These are phyloP conservation scores for Eilema griseolum DNA, from an alignment of 2,888 invertebrate species.

Conservation along the genomic window DNA sequence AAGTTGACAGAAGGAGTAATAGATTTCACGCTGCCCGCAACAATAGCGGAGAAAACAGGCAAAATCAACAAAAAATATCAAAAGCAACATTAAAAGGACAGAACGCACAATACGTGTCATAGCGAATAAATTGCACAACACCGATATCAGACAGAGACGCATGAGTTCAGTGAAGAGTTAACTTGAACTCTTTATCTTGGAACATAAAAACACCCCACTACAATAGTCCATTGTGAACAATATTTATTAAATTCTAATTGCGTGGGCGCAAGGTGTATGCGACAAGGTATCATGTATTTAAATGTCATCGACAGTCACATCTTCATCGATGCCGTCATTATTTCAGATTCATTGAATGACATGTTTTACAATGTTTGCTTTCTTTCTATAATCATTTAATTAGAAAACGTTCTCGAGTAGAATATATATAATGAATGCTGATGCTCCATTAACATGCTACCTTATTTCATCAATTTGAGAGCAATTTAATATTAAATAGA, in stretches of 20 bases:
- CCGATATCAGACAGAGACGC: slow-evolving; percentile 70
- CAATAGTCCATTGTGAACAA: slow-evolving; percentile 56
- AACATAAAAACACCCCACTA: slow-evolving; percentile 68
- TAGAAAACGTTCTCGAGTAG: slow-evolving; percentile 64
- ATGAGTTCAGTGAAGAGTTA: slow-evolving; percentile 63
- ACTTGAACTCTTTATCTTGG: slow-evolving; percentile 57
- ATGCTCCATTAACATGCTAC: slow-evolving; percentile 50
- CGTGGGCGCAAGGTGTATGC: slow-evolving; percentile 48
- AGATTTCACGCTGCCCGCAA: slow-evolving; percentile 59
- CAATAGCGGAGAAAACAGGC: slow-evolving; percentile 66
- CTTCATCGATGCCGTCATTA: slow-evolving; percentile 38
- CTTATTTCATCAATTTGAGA: slow-evolving; percentile 63
- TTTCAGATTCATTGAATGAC: slow-evolving; percentile 46
- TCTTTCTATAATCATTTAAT: slow-evolving; percentile 56
- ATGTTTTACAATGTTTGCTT: slow-evolving; percentile 48
- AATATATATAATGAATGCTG: no score
- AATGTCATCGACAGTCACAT: slow-evolving; percentile 48
- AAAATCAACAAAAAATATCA: slow-evolving; percentile 68
- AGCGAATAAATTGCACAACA: slow-evolving; percentile 76
- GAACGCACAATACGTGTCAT: slow-evolving; percentile 73
- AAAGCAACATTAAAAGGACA: slow-evolving; percentile 58
- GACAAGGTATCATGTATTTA: slow-evolving; percentile 42
- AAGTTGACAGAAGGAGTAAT: slow-evolving; percentile 62
- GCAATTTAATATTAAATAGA: slow-evolving; percentile 71
- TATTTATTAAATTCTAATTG: slow-evolving; percentile 61